These are phyloP conservation scores for Halictus quadricinctus DNA, from an alignment of 2,888 invertebrate species.

Conservation along the genomic window DNA sequence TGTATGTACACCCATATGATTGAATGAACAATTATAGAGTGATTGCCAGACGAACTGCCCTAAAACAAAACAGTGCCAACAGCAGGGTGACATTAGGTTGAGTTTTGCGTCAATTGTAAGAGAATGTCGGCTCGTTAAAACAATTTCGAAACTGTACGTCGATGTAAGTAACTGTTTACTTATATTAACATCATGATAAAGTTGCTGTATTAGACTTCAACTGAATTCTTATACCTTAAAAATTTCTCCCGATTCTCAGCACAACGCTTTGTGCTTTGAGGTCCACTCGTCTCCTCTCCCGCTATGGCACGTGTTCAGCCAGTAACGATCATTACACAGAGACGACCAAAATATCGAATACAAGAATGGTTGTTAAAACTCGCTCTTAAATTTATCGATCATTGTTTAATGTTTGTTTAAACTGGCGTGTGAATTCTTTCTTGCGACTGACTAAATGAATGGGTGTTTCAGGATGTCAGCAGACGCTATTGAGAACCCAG, in stretches of 20 bases:
- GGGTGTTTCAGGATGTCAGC: constrained; percentile 64
- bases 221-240: constrained; percentile 37
- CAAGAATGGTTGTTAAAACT: not conserved
- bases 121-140: constrained; percentile 17
- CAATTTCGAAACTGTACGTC: constrained; percentile 35
- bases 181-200: constrained; percentile 3
- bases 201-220: constrained; percentile 23
- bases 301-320: not conserved
- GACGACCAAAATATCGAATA: not conserved
- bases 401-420: constrained; percentile 2
- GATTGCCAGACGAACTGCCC: not conserved
- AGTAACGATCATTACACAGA: not conserved
- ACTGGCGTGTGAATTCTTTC: not conserved
- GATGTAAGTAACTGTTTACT: constrained; percentile 39
- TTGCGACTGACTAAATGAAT: constrained; percentile 55
- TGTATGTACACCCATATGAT: constrained; percentile 31
- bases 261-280: not conserved
- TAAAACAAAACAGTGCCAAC: not conserved
- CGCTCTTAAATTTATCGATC: not conserved
- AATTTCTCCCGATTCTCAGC: constrained; percentile 32
- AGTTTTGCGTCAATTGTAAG: constrained; percentile 18
- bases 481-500: not conserved
- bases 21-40: not conserved
- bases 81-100: not conserved
- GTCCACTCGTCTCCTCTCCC: not conserved